Conservation (phyloP, 1,140 invertebrate species). For the Lepidostoma basale region DNA sequence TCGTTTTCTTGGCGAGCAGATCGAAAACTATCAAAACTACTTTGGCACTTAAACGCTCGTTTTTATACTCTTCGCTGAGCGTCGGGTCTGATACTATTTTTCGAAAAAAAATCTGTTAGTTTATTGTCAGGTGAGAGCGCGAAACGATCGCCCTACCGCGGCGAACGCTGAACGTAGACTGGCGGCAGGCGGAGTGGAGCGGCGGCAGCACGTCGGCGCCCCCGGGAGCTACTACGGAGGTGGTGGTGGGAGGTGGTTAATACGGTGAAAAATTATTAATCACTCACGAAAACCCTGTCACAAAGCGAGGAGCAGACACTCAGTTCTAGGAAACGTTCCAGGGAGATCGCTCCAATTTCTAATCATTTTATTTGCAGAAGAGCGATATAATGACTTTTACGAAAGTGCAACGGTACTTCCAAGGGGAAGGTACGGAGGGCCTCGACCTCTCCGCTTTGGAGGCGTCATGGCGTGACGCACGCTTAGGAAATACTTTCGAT, state of each 20-base stretch:
- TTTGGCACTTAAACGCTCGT: conserved; percentile 8
- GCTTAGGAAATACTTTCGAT: not conserved
- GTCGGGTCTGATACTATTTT: conserved; percentile 10
- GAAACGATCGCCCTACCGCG: conserved; percentile 3
- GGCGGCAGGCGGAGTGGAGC: conserved; percentile 4
- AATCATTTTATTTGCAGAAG: no score
- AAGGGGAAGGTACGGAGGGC: not conserved
- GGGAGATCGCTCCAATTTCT: not conserved
- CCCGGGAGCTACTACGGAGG: not conserved
- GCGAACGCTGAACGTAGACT: conserved; percentile 30
- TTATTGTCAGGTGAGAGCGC: conserved; percentile 3
- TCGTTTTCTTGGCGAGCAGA: not conserved
- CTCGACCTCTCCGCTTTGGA: not conserved
- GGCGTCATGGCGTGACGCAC: not conserved
- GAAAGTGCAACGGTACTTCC: not conserved
- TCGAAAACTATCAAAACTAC: not conserved
- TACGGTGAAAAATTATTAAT: conserved; percentile 28
- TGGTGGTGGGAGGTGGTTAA: not conserved
- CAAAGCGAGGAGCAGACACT: conserved; percentile 15
- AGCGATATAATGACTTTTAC: no score
- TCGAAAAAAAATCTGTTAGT: conserved; percentile 27
- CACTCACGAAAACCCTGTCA: conserved; percentile 31
- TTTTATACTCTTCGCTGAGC: not conserved
- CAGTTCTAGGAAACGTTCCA: not conserved
- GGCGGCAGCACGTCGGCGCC: not conserved